Base-by-base conservation (phyloP, 2,797 vertebrate species). In the Xiphophorus birchmanni region DNA sequence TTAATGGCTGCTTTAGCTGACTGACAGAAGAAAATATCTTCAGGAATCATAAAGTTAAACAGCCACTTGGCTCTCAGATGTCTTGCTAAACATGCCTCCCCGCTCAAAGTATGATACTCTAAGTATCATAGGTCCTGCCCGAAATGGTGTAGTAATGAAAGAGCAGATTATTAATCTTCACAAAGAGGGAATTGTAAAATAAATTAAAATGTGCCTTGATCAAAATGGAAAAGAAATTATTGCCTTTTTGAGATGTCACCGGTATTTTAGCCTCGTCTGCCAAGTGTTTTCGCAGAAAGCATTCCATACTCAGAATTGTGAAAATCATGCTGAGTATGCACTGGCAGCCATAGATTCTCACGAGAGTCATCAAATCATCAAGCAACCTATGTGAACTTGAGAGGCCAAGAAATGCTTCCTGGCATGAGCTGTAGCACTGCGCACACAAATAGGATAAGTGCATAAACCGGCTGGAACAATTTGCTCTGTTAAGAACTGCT, bases 21-120 rank as follows among this genome's bases (percentile, higher is more conserved):
- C 91, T 94, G 92, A 91, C 88, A 87, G 86, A 86, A 88, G 92
- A 90, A 90, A 90, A 94, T 93, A 95, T 93, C 93, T 95, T 94
- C 92, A 94, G 92, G 91, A 92, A 88, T 91, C 89, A 90, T 85
- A 89, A 82, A 91, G 92, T 88, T 91, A 89, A 93, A 84, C 86
- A 87, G 89, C 81, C 89, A 88, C 85, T 79, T 23, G 87, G 86
- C 91, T 88, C 81, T 91, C 84, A 69, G 80, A 90, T 82, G 89
- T 88, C 73, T 87, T 76, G 71, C 91, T 89, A 87, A 92, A 91
- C 89, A 90, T 8, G 71, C 80, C 74, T 73, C 78, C 74, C 87
- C 81, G 89, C 87, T 90, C 87, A 90, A 89, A 88, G 67, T 76
- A 63, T 87, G 79, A 42, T 78, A 75, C 69, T 77, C 63, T 9